Percentiles rank a stretch among this genome's conserved stretches.
phyloP scores from a whole-genome alignment of 2,797 vertebrate species.

The Brachyrhaphis roseni region DNA sequence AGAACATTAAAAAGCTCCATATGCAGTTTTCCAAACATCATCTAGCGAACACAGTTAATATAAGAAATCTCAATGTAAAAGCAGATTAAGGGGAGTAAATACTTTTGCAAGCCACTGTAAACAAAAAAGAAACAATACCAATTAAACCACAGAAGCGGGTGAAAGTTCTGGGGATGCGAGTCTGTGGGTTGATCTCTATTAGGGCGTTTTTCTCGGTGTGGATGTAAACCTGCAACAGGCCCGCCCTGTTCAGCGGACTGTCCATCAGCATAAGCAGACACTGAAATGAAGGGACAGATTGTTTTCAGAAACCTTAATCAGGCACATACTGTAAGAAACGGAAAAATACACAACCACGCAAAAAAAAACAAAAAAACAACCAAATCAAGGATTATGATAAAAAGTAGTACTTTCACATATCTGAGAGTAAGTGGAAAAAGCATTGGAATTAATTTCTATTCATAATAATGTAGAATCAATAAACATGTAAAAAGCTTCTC shows the following conservation, averaged over 20 bases:
- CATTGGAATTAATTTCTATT: background rate
- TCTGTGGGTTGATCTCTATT: constrained; percentile 97
- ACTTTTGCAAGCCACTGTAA: background rate
- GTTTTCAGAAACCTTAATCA: background rate
- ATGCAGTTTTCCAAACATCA: background rate
- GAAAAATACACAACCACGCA: background rate
- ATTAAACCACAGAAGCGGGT: constrained; percentile 95
- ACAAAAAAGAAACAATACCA: constrained; percentile 76
- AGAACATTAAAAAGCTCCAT: background rate
- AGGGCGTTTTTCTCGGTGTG: constrained; percentile 94
- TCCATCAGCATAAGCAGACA: constrained; percentile 95
- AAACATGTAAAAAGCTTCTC: background rate
- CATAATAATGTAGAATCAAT: background rate
- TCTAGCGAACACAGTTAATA: background rate
- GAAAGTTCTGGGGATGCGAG: constrained; percentile 96
- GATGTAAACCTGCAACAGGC: constrained; percentile 94
- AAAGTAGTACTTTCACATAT: background rate
- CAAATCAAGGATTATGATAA: background rate
- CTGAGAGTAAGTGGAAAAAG: background rate
- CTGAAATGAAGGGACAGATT: constrained; percentile 51
- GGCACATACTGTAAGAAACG: background rate
- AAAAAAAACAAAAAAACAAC: background rate
- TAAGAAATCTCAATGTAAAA: background rate
- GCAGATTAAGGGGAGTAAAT: background rate
- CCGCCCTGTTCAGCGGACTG: constrained; percentile 95